A percentile compares a stretch with the other conserved stretches of the same genome.
phyloP scores from a whole-genome alignment of 2,888 invertebrate genomes.

The Xestia rhomboidea region DNA sequence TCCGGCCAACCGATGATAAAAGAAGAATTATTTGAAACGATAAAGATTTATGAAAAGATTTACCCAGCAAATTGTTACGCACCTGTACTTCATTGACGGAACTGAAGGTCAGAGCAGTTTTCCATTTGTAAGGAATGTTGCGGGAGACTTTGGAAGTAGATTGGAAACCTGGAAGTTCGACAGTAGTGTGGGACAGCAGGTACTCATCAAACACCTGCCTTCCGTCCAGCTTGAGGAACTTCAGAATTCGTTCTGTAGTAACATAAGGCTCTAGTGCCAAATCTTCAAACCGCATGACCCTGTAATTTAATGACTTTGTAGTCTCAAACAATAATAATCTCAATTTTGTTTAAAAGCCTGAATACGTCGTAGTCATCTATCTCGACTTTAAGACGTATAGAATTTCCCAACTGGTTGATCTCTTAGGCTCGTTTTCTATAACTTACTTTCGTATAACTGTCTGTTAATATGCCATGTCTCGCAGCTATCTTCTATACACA shows the following conservation, averaged over 20 bases:
- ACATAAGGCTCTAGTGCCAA: constrained; percentile 94
- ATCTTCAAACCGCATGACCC: constrained; percentile 93
- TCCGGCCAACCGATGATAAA: background rate
- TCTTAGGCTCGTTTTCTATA: too few species aligned
- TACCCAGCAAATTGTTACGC: background rate
- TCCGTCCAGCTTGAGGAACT: constrained; percentile 94
- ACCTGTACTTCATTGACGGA: constrained; percentile 93
- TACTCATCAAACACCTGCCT: constrained; percentile 92
- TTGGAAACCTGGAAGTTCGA: constrained; percentile 95
- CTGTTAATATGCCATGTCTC: too few species aligned
- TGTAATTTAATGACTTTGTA: constrained; percentile 82
- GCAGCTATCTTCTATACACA: too few species aligned
- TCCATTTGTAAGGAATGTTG: constrained; percentile 96
- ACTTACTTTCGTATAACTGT: too few species aligned
- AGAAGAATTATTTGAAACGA: background rate
- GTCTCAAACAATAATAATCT: constrained; percentile 66
- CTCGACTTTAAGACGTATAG: background rate
- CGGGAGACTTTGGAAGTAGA: constrained; percentile 96
- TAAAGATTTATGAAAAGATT: background rate
- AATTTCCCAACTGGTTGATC: background rate
- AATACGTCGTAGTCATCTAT: background rate
- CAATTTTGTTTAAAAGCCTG: background rate
- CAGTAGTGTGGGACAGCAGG: constrained; percentile 95
- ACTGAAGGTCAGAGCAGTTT: constrained; percentile 92
- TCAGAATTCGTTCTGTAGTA: constrained; percentile 92